Percentiles rank a stretch among this genome's conserved stretches.
Evolutionary conservation across 2,888 invertebrate species (phyloP).

Genomic region (Caenorhabditis macrosperma): DNA sequence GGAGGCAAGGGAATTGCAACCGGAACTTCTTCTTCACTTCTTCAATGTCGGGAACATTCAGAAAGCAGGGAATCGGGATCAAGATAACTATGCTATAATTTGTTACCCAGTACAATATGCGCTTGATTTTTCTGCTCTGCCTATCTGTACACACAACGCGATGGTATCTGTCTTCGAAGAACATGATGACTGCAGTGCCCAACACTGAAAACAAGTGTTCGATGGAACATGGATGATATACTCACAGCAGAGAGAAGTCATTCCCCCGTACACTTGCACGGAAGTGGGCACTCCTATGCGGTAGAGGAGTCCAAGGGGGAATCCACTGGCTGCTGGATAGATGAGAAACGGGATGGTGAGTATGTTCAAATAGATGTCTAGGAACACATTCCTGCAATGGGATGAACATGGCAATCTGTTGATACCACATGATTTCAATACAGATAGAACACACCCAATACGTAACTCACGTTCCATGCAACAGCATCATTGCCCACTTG

Average conservation of each 20-base stretch:
- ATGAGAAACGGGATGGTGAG: background rate
- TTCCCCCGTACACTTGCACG: background rate
- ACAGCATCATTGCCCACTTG: constrained; percentile 6
- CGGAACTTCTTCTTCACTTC: background rate
- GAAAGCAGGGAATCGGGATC: background rate
- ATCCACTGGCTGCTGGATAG: background rate
- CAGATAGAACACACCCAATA: background rate
- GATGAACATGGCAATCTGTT: background rate
- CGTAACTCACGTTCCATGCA: constrained; percentile 4
- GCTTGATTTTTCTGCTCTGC: background rate
- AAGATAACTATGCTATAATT: background rate
- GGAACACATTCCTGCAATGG: background rate
- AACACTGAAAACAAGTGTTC: background rate
- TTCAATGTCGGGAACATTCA: background rate
- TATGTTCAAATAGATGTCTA: background rate
- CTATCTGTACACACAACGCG: constrained; percentile 1
- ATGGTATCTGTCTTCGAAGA: constrained; percentile 21
- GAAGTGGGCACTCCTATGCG: background rate
- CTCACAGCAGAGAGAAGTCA: background rate
- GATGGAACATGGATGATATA: background rate
- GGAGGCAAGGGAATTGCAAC: constrained; percentile 3
- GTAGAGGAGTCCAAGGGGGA: background rate
- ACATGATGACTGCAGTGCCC: background rate
- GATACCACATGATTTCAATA: background rate
- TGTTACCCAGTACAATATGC: background rate